Evolutionary conservation across 2,888 invertebrate genomes (phyloP), one percentile per base, ranked within the genome.

Genomic region (Ommatoiulus sabulosus): DNA sequence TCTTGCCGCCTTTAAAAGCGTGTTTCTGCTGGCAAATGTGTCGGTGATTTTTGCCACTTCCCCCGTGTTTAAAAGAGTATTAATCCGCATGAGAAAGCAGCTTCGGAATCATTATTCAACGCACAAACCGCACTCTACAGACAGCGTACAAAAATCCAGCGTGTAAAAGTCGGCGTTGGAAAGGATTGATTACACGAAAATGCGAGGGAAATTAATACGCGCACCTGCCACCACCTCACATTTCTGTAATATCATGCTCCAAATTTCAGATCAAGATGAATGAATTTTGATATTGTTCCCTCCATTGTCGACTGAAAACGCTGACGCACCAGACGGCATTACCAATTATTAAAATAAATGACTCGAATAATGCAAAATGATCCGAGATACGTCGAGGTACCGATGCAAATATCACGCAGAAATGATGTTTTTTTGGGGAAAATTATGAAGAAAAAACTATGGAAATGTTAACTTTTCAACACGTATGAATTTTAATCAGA

Each of bases 301-400:
- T n/a, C 10, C 24, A 24, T 24, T 24, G 24, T 72, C 72, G 72
- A 24, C 10, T 72, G 72, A 72, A 72, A 72, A 72, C 24, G 72
- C 72, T 72, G 72, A 24, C 72, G 72, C 72, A 63, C 63, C 20
- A 63, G 63, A 63, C 63, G 63, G 63, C 72, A 72, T 72, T 24
- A 72, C 24, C 72, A 72, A 72, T 72, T 72, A 72, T 72, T 72
- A 72, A 72, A 72, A 72, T 72, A 72, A 72, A 72, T 72, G 72
- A 72, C 72, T 72, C 72, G 72, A 72, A 72, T 72, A 72, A 72
- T 72, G 72, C 72, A n/a, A 24, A 72, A 72, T 24, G 63, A 52
- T 17, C 12, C 52, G 52, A 52, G 52, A 52, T 52, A 17, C 52
- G 52, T 52, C 35, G 35, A 35, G 35, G 35, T 35, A 35, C 35